Base-by-base conservation (phyloP, 2,797 vertebrate genomes). In the Pseudotriccus pelzelni region DNA sequence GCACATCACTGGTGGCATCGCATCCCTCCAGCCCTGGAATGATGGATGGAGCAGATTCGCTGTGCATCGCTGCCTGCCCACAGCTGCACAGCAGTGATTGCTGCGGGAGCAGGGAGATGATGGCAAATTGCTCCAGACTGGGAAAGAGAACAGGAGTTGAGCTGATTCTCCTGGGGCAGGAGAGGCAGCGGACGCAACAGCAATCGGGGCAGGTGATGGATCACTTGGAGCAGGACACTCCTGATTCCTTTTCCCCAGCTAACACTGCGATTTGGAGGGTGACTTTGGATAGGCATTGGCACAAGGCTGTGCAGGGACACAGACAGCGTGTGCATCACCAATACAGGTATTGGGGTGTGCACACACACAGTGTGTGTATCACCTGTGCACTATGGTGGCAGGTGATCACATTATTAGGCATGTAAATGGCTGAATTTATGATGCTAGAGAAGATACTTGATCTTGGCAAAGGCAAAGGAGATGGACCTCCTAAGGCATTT, bases 1-100 rank as follows among this genome's bases (percentile, higher is more conserved):
- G 58, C 70, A 37, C 0, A 0, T 70, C 2, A 9, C 50, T 50
- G 67, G 60, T 90, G 75, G 82, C 47, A 73, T 28, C 0, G 0
- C 36, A 21, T 73, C 70, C 41, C 74, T 82, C 67, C 4, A 1
- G 44, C 18, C 20, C 14, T 5, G 50, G 24, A 73, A 30, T 92
- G 92, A 94, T 1, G 22, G 95, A 89, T 90, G 39, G 63, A 82
- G n/a, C 37, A 50, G 59, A 52, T 72, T 60, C 60, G 30, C 60
- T 78, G 79, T 9, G 4, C 24, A 67, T 69, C 30, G 1, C 62
- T 52, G 14, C 25, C 73, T 72, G 69, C 62, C 58, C 30, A 32
- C 1, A 2, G 53, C 72, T 52, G 53, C 74, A 72, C 53, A 64
- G 70, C 62, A 78, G 86, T 3, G 0, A 39, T 34, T 79, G 44